These are phyloP conservation scores for Mirounga angustirostris DNA, from an alignment of 2,113 vertebrate species.

Conservation along the genomic window DNA sequence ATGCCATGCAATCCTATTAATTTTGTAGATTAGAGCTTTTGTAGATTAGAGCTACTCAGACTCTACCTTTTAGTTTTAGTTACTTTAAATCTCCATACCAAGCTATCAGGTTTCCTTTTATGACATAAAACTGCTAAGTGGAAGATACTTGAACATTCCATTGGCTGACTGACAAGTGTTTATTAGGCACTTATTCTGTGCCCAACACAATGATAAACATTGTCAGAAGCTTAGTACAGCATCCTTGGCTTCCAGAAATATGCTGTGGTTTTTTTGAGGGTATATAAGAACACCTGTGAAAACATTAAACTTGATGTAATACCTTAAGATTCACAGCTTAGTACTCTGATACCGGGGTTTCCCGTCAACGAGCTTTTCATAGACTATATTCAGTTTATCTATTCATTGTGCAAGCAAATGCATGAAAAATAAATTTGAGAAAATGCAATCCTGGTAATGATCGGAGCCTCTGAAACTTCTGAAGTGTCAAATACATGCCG, in stretches of 20 bases:
- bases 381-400: not conserved
- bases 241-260: not conserved
- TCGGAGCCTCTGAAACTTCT: not conserved
- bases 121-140: constrained; percentile 61
- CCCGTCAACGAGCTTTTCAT: not conserved
- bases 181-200: constrained; percentile 31
- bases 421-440: not conserved
- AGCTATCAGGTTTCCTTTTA: constrained; percentile 64
- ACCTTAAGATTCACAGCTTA: not conserved
- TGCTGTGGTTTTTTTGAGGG: not conserved
- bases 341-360: not conserved
- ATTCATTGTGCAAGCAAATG: not conserved
- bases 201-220: constrained; percentile 4
- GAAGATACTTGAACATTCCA: constrained; percentile 38
- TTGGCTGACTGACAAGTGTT: constrained; percentile 50
- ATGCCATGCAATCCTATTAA: constrained; percentile 38
- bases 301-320: not conserved
- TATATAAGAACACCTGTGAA: not conserved
- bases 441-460: not conserved
- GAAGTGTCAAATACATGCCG: not conserved
- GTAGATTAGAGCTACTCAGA: constrained; percentile 21
- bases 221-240: not conserved
- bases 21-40: constrained; percentile 64
- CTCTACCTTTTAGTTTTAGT: constrained; percentile 47
- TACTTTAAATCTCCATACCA: constrained; percentile 55